These are phyloP conservation scores for Amblyjoppa proteus DNA, from an alignment of 2,888 invertebrate species.

Conservation along the genomic window DNA sequence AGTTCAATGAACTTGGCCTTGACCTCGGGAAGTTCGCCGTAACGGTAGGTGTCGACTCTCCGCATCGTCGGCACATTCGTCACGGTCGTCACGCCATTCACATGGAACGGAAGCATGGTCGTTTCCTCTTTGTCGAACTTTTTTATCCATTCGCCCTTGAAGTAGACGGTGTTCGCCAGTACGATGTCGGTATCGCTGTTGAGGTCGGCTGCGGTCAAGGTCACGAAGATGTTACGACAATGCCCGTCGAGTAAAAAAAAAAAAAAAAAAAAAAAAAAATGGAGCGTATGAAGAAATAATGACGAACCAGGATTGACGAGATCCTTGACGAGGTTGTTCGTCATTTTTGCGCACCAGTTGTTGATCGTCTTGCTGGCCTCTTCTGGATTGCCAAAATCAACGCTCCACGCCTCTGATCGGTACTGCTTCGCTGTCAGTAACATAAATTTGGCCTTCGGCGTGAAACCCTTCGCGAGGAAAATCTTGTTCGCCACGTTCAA, in stretches of 20 bases:
- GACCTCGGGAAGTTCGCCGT: slow-evolving; percentile 84
- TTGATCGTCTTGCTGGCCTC: slow-evolving; percentile 88
- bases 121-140: slow-evolving; percentile 89
- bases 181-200: slow-evolving; percentile 87
- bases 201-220: slow-evolving; percentile 85
- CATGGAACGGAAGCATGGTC: slow-evolving; percentile 88
- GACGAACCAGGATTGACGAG: slow-evolving; percentile 86
- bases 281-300: not conserved
- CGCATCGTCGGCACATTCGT: slow-evolving; percentile 90
- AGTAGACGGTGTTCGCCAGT: slow-evolving; percentile 92
- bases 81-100: slow-evolving; percentile 84
- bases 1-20: slow-evolving; percentile 89
- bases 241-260: not conserved
- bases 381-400: slow-evolving; percentile 87
- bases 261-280: not conserved
- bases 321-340: slow-evolving; percentile 92
- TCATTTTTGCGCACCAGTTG: slow-evolving; percentile 91
- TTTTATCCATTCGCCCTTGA: slow-evolving; percentile 92
- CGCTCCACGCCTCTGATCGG: slow-evolving; percentile 87
- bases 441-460: slow-evolving; percentile 86
- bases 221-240: not conserved
- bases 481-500: slow-evolving; percentile 89
- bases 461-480: slow-evolving; percentile 87
- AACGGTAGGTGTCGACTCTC: slow-evolving; percentile 85
- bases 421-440: slow-evolving; percentile 85